Conservation (phyloP, 2,888 invertebrate species). For the Xestia xanthographa region DNA sequence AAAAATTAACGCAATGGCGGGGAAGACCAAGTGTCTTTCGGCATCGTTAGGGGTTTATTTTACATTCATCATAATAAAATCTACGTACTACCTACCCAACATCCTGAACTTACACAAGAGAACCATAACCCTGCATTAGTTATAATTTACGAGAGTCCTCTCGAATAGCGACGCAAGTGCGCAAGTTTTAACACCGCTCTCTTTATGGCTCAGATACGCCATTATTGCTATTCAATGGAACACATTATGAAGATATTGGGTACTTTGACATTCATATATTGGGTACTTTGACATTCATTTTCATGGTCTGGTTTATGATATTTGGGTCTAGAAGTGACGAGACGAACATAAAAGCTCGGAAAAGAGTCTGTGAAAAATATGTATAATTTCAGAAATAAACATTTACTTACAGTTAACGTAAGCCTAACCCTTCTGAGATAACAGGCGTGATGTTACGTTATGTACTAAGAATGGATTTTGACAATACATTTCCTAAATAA, state of each 20-base stretch:
- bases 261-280: constrained; percentile 51
- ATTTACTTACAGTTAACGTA: not conserved
- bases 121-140: constrained; percentile 68
- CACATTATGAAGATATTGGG: constrained; percentile 63
- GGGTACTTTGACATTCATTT: constrained; percentile 45
- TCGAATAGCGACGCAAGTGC: constrained; percentile 71
- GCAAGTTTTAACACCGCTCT: constrained; percentile 78
- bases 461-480: not conserved
- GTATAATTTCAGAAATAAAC: not conserved
- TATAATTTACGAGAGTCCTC: constrained; percentile 76
- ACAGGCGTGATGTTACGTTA: too few species aligned
- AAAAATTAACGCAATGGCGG: too few species aligned
- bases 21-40: too few species aligned
- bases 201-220: constrained; percentile 75
- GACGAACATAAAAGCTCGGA: not conserved
- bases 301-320: constrained; percentile 39
- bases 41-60: too few species aligned
- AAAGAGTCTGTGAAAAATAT: not conserved
- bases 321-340: constrained; percentile 8
- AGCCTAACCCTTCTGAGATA: not conserved
- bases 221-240: constrained; percentile 75
- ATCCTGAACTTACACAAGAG: constrained; percentile 29
- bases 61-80: not conserved
- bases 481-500: not conserved
- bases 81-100: too few species aligned